Evolutionary conservation across 2,797 vertebrate genomes (phyloP).

Genomic region (Centroberyx gerrardi): DNA sequence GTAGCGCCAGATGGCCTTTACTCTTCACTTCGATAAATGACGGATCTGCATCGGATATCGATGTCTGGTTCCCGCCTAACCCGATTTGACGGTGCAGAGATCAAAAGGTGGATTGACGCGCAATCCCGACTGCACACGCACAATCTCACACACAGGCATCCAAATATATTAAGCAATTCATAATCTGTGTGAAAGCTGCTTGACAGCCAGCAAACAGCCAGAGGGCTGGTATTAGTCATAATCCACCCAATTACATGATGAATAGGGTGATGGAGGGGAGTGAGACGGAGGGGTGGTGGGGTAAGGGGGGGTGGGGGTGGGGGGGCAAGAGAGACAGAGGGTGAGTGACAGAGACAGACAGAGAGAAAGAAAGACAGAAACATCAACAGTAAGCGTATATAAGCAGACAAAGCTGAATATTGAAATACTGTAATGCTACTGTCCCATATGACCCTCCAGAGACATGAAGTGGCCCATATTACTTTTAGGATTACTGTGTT

Average conservation of each 20-base stretch:
- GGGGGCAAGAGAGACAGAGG: not conserved
- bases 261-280: slow-evolving; percentile 31
- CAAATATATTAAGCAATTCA: slow-evolving; percentile 47
- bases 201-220: slow-evolving; percentile 59
- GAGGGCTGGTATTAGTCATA: slow-evolving; percentile 64
- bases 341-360: slow-evolving; percentile 5
- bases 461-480: not conserved
- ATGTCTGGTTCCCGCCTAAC: slow-evolving; percentile 20
- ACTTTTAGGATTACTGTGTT: not conserved
- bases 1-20: slow-evolving; percentile 10
- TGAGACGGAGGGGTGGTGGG: not conserved
- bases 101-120: slow-evolving; percentile 41
- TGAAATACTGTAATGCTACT: slow-evolving; percentile 5
- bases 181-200: slow-evolving; percentile 64
- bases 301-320: not conserved
- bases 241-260: slow-evolving; percentile 64
- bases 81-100: slow-evolving; percentile 46
- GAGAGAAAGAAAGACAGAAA: slow-evolving; percentile 1
- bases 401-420: slow-evolving; percentile 35
- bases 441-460: not conserved
- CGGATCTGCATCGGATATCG: slow-evolving; percentile 30
- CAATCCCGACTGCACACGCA: slow-evolving; percentile 24
- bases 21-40: slow-evolving; percentile 7
- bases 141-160: slow-evolving; percentile 1
- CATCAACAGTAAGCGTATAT: slow-evolving; percentile 13